Evolutionary conservation across 2,888 invertebrate genomes (phyloP).

Genomic region (Agrotis segetum): DNA sequence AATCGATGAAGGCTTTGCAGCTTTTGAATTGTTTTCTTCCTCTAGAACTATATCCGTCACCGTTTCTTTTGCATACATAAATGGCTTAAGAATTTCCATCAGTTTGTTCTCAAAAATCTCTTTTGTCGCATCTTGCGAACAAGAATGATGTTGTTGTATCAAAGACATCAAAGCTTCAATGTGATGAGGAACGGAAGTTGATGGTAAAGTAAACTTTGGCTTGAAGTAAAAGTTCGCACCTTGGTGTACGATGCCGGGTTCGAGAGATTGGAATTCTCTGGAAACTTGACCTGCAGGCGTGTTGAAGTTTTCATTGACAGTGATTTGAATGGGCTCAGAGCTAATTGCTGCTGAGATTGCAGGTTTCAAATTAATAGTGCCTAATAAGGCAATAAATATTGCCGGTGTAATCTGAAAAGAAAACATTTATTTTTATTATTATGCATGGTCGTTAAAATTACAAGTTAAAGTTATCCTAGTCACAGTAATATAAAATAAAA

Average conservation of each 20-base stretch:
- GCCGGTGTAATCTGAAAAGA: conserved; percentile 24
- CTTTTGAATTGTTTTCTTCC: conserved; percentile 17
- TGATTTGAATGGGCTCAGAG: conserved; percentile 52
- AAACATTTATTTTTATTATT: neutral
- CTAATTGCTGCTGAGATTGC: conserved; percentile 14
- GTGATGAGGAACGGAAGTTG: conserved; percentile 51
- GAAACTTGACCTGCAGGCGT: conserved; percentile 24
- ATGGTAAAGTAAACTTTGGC: conserved; percentile 65
- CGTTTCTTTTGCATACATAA: conserved; percentile 11
- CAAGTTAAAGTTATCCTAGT: neutral
- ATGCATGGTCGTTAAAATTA: neutral
- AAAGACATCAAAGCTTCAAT: conserved; percentile 54
- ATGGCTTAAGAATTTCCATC: conserved; percentile 15
- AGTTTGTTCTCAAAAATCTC: conserved; percentile 24
- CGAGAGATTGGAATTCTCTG: conserved; percentile 52
- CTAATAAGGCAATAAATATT: conserved; percentile 9
- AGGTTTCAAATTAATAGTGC: conserved; percentile 10
- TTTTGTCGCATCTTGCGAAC: conserved; percentile 10
- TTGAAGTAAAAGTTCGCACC: conserved; percentile 75
- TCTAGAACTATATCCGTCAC: neutral
- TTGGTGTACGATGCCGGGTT: conserved; percentile 69
- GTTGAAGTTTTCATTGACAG: conserved; percentile 59
- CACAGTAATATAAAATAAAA: neutral
- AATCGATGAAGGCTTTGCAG: neutral
- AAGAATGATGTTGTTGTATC: conserved; percentile 36